phyloP scores from a whole-genome alignment of 2,113 vertebrate genomes.

The Chaetura pelagica region DNA sequence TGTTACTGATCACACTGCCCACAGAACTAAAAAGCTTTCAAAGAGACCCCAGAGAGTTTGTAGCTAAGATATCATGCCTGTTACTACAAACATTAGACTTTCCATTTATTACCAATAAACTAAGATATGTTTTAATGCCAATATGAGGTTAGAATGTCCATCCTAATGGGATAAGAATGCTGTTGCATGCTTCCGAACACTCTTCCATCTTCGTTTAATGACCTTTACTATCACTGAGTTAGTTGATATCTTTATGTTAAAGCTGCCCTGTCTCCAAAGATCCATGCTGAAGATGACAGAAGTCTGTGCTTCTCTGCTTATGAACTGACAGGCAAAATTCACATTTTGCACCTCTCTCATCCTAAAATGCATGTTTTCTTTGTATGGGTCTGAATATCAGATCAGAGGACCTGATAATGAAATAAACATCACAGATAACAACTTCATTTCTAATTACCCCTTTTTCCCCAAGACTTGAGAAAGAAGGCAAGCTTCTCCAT shows the following conservation, averaged over 20 bases:
- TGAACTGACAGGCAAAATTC: neutral
- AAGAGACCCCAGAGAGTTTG: neutral
- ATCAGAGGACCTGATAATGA: neutral
- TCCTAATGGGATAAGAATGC: neutral
- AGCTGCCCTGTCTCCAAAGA: neutral
- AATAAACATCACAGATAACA: neutral
- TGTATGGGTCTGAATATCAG: neutral
- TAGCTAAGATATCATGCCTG: neutral
- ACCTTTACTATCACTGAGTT: neutral
- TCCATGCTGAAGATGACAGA: neutral
- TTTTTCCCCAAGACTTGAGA: neutral
- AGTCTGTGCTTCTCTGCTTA: neutral
- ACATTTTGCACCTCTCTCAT: neutral
- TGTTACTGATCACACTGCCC: neutral
- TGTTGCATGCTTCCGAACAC: neutral
- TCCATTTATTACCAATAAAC: neutral
- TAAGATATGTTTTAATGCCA: neutral
- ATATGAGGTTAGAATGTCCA: neutral
- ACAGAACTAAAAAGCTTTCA: neutral
- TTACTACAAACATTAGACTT: slow-evolving; percentile 12
- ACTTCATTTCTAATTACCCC: neutral
- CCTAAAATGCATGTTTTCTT: slow-evolving; percentile 17
- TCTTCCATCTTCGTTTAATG: neutral
- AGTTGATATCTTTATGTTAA: neutral
- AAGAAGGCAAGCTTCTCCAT: neutral